Conservation (phyloP, 2,888 invertebrate genomes). For the Trissonchulus latispiculum region DNA sequence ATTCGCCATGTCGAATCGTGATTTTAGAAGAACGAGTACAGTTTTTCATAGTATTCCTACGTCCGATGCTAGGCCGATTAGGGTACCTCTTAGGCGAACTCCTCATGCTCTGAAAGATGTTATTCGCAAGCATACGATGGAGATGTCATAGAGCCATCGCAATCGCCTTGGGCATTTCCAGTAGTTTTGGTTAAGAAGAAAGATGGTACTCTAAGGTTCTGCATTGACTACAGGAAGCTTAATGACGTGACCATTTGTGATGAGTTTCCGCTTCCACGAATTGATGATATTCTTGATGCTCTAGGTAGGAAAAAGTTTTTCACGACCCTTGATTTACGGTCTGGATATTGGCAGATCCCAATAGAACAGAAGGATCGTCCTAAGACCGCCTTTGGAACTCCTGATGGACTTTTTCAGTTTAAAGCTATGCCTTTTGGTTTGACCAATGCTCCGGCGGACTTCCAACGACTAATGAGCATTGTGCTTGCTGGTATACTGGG, state of each 20-base stretch:
- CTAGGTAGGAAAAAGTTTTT: conserved; percentile 8
- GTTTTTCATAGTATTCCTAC: too few relatives aligned
- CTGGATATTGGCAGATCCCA: neutral
- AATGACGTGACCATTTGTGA: neutral
- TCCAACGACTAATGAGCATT: neutral
- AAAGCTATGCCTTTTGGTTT: conserved; percentile 1
- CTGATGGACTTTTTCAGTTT: conserved; percentile 3
- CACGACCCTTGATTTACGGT: conserved; percentile 25
- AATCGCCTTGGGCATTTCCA: neutral
- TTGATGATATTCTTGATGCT: neutral
- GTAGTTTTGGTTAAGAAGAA: conserved; percentile 10
- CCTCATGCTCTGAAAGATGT: too few relatives aligned
- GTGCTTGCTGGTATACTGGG: neutral
- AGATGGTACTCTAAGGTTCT: neutral
- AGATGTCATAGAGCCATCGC: neutral
- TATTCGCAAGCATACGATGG: neutral
- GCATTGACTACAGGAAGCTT: conserved; percentile 14
- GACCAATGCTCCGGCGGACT: neutral
- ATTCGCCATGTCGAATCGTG: too few relatives aligned
- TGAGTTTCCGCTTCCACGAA: neutral
- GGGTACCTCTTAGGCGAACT: too few relatives aligned
- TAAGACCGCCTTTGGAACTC: conserved; percentile 2
- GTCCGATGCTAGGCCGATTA: too few relatives aligned
- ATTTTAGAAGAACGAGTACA: too few relatives aligned
- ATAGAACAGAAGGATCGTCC: neutral